A percentile compares a stretch with the other conserved stretches of the same genome.
These are phyloP conservation scores for Anadara kagoshimensis DNA, from an alignment of 1,140 invertebrate genomes.

Conservation along the genomic window DNA sequence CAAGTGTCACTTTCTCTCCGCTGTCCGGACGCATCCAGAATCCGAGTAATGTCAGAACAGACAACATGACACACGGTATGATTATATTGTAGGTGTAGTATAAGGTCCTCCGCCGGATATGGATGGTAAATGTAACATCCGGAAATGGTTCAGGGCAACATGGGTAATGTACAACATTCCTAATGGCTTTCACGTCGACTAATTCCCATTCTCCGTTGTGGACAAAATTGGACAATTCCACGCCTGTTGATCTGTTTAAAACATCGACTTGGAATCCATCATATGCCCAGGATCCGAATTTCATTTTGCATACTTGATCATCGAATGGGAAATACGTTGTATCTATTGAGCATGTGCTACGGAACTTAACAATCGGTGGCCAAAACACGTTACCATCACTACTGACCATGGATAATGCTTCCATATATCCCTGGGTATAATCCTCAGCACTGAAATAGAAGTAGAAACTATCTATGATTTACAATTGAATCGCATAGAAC, in stretches of 20 bases:
- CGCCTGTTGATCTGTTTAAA: conserved; percentile 37
- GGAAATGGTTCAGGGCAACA: conserved; percentile 76
- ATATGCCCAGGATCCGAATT: conserved; percentile 72
- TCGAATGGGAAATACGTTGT: conserved; percentile 76
- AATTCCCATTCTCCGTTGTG: conserved; percentile 69
- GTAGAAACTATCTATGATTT: too few relatives aligned
- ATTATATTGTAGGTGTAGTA: conserved; percentile 78
- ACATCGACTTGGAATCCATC: conserved; percentile 64
- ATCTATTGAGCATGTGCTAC: conserved; percentile 91
- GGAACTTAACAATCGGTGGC: conserved; percentile 71
- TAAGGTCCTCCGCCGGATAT: conserved; percentile 60
- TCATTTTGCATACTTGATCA: conserved; percentile 68
- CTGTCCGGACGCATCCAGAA: conserved; percentile 79
- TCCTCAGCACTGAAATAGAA: conserved; percentile 75
- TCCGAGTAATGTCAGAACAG: conserved; percentile 76
- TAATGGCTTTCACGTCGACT: conserved; percentile 47
- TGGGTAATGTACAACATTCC: conserved; percentile 61
- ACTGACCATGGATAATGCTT: conserved; percentile 68
- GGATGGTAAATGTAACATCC: conserved; percentile 77
- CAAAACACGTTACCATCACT: conserved; percentile 64
- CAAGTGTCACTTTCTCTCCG: conserved; percentile 78
- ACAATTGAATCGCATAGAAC: too few relatives aligned
- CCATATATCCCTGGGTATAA: conserved; percentile 77
- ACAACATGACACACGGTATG: conserved; percentile 79
- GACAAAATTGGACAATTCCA: conserved; percentile 64